Base-by-base conservation (phyloP, 2,888 invertebrate species). In the Congeria kusceri region DNA sequence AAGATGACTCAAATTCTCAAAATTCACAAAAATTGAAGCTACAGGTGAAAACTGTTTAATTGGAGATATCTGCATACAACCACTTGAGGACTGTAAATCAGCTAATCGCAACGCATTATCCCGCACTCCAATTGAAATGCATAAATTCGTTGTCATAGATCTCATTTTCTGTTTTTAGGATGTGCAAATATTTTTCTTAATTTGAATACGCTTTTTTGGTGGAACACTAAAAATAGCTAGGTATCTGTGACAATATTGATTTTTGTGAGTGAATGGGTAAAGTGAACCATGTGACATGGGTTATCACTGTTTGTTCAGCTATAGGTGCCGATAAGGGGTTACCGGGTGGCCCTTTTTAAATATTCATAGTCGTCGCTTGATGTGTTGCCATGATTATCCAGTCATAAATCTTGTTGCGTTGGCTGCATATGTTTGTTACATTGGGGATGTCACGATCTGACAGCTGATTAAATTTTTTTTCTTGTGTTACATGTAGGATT, bases 221-320 rank as follows among this genome's bases (percentile, higher is more conserved):
- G 39, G 15, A 39, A 39, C 39, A 57, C 68, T 68, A 59, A 44
- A 68, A 59, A 68, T 68, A 68, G 46, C 68, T 23, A 28, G 46
- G 68, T 68, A 68, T 68, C 68, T 68, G 68, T 58, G 68, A 68
- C 68, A 68, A 39, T 18, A 23, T 25, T 32, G 25, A 44, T 27
- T 57, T 39, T 3, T 56, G 57, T 27, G 25, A 39, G 32, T 67
- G 25, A 67, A 68, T 57, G 32, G 27, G 39, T 44, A 59, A 39
- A 58, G 28, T 57, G 68, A 68, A 32, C 68, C 68, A n/a, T 58
- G 13, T 57, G 59, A 68, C 68, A 27, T 0, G 28, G 67, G 68
- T 68, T 68, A 68, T 68, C 68, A 46, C 59, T 11, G 25, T 28
- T 27, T 57, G 15, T 13, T 23, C 29, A 29, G 5, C 13, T n/a